Conservation (phyloP, 2,797 vertebrate genomes). For the Acrossocheilus wenchowensis region DNA sequence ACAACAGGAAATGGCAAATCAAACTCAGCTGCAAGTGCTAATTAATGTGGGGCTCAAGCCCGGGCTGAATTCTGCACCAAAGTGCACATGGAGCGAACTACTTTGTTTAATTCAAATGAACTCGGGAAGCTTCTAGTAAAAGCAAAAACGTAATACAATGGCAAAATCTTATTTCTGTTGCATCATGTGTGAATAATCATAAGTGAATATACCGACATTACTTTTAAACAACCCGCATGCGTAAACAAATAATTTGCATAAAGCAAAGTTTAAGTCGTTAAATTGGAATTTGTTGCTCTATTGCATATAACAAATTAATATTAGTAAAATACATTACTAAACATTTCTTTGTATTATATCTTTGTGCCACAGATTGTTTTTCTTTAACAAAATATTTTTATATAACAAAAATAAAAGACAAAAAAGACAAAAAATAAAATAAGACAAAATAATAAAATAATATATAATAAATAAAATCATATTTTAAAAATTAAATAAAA, state of each 20-base stretch:
- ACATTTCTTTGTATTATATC: too few relatives aligned
- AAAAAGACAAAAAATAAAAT: too few relatives aligned
- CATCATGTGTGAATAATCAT: too few relatives aligned
- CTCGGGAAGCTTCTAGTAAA: background rate
- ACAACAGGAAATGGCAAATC: slow-evolving; percentile 58
- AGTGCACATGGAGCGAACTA: background rate
- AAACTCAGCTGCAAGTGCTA: slow-evolving; percentile 55
- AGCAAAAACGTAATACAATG: background rate
- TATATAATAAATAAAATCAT: too few relatives aligned
- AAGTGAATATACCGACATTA: background rate
- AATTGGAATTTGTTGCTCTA: background rate
- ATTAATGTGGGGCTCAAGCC: slow-evolving; percentile 47
- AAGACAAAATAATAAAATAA: too few relatives aligned
- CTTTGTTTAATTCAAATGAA: background rate
- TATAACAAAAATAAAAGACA: too few relatives aligned
- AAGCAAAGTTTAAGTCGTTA: background rate
- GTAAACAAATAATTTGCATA: background rate
- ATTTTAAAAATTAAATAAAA: too few relatives aligned
- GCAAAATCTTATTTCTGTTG: background rate
- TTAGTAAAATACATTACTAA: background rate
- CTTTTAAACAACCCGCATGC: background rate
- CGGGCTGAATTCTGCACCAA: slow-evolving; percentile 3
- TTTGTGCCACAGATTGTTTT: too few relatives aligned
- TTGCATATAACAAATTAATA: background rate
- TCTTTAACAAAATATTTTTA: too few relatives aligned